Conservation (phyloP, 2,113 vertebrate genomes). For the Cynoglossus semilaevis region DNA sequence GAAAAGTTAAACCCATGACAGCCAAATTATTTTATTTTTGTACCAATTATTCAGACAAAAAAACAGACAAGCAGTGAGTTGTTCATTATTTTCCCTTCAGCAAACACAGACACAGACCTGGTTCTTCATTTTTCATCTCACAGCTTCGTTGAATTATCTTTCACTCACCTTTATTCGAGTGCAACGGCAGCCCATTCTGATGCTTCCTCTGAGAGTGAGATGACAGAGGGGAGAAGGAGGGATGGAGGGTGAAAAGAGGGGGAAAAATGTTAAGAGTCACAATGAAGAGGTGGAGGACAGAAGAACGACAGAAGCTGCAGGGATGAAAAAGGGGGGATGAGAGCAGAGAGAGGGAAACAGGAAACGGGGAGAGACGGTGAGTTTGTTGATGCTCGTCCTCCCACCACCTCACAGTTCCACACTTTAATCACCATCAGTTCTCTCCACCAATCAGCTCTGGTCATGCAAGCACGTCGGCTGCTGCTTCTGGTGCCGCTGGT, state of each 20-base stretch:
- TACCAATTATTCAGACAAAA: no score
- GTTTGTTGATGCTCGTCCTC: conserved; percentile 27
- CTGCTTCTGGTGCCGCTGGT: background rate
- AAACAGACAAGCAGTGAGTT: no score
- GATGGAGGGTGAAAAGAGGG: background rate
- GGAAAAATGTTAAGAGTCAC: background rate
- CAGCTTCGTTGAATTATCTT: no score
- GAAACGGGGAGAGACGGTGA: conserved; percentile 12
- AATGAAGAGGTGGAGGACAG: background rate
- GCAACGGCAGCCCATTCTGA: conserved; percentile 63
- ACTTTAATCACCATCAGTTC: conserved; percentile 46
- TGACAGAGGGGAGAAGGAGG: background rate
- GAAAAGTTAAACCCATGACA: no score
- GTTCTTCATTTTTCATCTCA: no score
- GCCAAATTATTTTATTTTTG: no score
- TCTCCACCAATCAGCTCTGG: conserved; percentile 44
- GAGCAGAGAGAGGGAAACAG: background rate
- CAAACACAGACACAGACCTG: no score
- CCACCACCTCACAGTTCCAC: conserved; percentile 58
- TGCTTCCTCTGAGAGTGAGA: conserved; percentile 8
- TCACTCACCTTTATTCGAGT: conserved; percentile 65
- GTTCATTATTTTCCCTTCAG: no score
- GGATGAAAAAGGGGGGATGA: background rate
- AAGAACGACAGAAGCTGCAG: background rate
- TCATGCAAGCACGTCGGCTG: conserved; percentile 3